Base-by-base conservation (phyloP, 2,113 vertebrate species). In the Castor canadensis region DNA sequence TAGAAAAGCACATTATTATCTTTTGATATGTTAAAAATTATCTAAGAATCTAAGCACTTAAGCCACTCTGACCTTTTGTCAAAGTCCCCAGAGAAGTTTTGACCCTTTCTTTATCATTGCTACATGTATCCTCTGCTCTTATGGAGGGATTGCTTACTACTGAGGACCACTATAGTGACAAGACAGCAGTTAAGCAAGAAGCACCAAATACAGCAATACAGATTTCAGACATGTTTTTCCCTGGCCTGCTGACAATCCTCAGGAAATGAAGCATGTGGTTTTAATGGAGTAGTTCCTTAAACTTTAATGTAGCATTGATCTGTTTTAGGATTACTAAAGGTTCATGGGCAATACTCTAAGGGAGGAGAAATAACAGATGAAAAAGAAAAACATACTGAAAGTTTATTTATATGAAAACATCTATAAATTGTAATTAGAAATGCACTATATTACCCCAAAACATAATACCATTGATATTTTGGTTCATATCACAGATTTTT, bases 261-360 rank as follows among this genome's bases (percentile, higher is more conserved):
- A 86, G 87, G 80, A 98, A 98, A 97, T 89, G 76, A 96, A 96
- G 80, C 67, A 91, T 85, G 96, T 82, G 96, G 95, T 67, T 98
- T 92, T 71, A 93, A 97, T 93, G 87, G 97, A 95, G 76, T 6
- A 88, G 82, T 66, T 96, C 73, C 3, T 15, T 67, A 95, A 93
- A 97, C 95, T 97, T 97, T 97, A 97, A 94, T 95, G 40, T 81
- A 95, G 79, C 96, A 96, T 71, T 95, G 90, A 97, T 97, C 92
- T 96, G 47, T 88, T 87, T 95, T 94, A 91, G 47, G 38, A 96
- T 94, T 73, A 52, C 52, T 87, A 45, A 86, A 89, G 69, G 49
- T 87, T 96, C 92, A 45, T 91, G 75, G 91, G 79, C 75, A 96
- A 96, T 93, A 60, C n/a, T 86, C 73, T 43, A 62, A 83, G 28